Conservation (phyloP, 2,888 invertebrate species). For the Lobophora halterata region DNA sequence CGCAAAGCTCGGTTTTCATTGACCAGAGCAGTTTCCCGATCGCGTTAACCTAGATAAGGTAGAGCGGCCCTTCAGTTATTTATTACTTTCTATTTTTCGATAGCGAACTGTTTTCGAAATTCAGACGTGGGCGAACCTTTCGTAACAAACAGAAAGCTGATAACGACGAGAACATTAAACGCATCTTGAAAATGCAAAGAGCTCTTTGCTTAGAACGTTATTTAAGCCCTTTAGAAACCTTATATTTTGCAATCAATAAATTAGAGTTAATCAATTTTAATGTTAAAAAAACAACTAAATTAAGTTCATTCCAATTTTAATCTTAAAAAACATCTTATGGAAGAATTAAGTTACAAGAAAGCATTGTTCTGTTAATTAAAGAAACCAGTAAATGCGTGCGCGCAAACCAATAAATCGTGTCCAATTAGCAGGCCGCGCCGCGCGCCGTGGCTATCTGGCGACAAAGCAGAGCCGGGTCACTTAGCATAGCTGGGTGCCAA, state of each 20-base stretch:
- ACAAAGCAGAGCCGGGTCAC: conserved; percentile 55
- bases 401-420: conserved; percentile 63
- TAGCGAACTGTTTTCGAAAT: conserved; percentile 64
- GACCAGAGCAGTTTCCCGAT: conserved; percentile 37
- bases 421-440: conserved; percentile 65
- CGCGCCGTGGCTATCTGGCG: conserved; percentile 61
- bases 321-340: no score
- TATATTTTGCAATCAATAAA: no score
- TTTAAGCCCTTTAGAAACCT: no score
- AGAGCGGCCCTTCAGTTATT: conserved; percentile 72
- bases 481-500: conserved; percentile 48
- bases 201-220: no score
- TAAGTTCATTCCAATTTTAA: no score
- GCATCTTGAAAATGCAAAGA: conserved; percentile 25
- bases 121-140: conserved; percentile 70
- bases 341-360: no score
- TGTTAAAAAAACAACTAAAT: no score
- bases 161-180: conserved; percentile 33
- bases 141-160: conserved; percentile 42
- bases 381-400: conserved; percentile 22
- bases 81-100: conserved; percentile 79
- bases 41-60: conserved; percentile 67
- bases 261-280: no score
- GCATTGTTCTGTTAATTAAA: conserved; percentile 26
- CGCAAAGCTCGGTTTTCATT: conserved; percentile 34